Percentiles rank a stretch among this genome's conserved stretches.
Conservation (phyloP, 2,113 vertebrate species). For the Lepisosteus oculatus region DNA sequence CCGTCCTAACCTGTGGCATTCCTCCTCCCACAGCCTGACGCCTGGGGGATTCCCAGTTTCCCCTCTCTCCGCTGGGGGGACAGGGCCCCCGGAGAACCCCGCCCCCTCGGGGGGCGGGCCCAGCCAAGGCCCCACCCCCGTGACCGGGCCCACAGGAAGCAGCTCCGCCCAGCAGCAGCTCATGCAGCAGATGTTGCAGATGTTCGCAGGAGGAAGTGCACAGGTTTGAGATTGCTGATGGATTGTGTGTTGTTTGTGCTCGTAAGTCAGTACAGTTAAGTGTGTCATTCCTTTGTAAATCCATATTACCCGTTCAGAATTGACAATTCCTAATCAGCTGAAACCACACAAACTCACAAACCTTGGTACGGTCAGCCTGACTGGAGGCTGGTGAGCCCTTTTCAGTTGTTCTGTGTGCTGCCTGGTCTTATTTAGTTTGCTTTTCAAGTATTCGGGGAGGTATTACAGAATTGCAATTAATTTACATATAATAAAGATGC, state of each 20-base stretch:
- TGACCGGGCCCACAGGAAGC: conserved; percentile 43
- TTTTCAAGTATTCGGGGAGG: no score
- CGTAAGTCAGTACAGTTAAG: background rate
- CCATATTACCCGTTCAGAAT: no score
- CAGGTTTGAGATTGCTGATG: conserved; percentile 59
- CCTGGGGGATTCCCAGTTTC: conserved; percentile 26
- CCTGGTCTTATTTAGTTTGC: no score
- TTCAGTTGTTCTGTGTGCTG: no score
- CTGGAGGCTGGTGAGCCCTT: no score
- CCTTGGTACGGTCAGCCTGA: no score
- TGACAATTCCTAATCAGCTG: no score
- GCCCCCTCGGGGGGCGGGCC: conserved; percentile 28
- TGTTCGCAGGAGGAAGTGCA: conserved; percentile 83
- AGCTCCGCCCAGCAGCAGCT: conserved; percentile 89
- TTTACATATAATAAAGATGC: no score
- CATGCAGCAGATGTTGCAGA: conserved; percentile 88
- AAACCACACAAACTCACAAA: no score
- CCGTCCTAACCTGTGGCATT: no score
- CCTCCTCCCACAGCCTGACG: conserved; percentile 23
- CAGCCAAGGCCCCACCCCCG: conserved; percentile 25
- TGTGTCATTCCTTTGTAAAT: background rate
- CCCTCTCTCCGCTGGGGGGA: conserved; percentile 26
- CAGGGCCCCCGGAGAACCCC: conserved; percentile 49
- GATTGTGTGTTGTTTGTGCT: conserved; percentile 6
- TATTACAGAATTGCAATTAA: no score